A percentile compares a stretch with the other conserved stretches of the same genome.
phyloP scores from a whole-genome alignment of 2,113 vertebrate species.

The Nanorana parkeri region DNA sequence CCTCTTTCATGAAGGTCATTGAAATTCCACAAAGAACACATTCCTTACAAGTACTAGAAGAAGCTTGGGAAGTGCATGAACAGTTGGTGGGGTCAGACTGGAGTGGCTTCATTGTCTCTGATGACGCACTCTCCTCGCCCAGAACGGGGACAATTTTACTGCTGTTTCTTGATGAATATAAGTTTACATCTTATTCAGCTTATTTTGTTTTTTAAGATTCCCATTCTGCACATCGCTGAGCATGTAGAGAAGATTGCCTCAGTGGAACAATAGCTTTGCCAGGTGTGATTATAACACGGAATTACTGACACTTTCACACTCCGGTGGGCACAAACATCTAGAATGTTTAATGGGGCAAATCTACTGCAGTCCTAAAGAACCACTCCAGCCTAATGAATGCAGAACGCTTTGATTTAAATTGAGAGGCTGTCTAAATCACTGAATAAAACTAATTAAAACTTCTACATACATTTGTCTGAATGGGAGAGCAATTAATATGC shows the following conservation, averaged over 20 bases:
- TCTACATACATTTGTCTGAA: too few relatives aligned
- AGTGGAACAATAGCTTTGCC: neutral
- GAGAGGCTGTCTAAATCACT: too few relatives aligned
- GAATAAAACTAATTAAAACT: too few relatives aligned
- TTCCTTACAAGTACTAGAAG: constrained; percentile 38
- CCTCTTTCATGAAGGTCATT: constrained; percentile 45
- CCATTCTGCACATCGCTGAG: neutral
- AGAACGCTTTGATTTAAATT: too few relatives aligned
- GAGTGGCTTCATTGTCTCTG: constrained; percentile 45
- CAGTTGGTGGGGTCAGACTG: constrained; percentile 25
- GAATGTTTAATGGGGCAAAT: too few relatives aligned
- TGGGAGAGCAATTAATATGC: too few relatives aligned
- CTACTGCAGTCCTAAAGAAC: too few relatives aligned
- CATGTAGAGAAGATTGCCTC: neutral
- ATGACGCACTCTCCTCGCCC: constrained; percentile 28
- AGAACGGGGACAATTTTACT: constrained; percentile 6
- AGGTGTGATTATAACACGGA: neutral
- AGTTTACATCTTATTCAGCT: neutral
- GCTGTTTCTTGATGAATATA: neutral
- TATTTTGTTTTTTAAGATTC: neutral
- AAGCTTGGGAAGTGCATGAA: constrained; percentile 39
- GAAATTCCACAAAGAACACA: constrained; percentile 47
- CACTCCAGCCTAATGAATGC: too few relatives aligned
- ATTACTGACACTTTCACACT: neutral
- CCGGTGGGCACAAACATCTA: neutral